phyloP scores from a whole-genome alignment of 2,797 vertebrate genomes.

The Hippocampus kuda region DNA sequence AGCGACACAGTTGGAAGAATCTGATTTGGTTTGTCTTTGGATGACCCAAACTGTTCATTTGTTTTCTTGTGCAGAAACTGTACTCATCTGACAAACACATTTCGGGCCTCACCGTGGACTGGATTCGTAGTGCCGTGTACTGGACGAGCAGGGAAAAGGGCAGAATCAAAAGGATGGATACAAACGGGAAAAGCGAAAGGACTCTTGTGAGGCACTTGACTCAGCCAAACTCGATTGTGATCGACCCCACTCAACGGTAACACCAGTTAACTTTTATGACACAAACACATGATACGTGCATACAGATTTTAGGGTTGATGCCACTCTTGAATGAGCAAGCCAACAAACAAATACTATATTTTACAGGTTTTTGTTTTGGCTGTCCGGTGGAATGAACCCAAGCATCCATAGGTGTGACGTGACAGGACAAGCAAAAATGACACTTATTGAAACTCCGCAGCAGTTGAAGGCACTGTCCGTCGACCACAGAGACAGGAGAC shows the following conservation, averaged over 20 bases:
- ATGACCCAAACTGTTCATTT: not conserved
- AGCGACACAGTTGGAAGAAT: not conserved
- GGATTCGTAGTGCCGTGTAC: slow-evolving; percentile 74
- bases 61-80: slow-evolving; percentile 66
- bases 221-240: slow-evolving; percentile 65
- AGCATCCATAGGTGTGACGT: slow-evolving; percentile 69
- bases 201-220: slow-evolving; percentile 69
- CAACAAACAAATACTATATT: slow-evolving; percentile 6
- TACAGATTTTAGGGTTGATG: too few relatives aligned
- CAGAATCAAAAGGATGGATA: slow-evolving; percentile 72
- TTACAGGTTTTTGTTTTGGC: slow-evolving; percentile 83
- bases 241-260: slow-evolving; percentile 82
- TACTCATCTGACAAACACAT: slow-evolving; percentile 72
- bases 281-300: not conserved
- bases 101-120: slow-evolving; percentile 83
- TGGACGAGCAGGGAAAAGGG: slow-evolving; percentile 78
- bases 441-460: slow-evolving; percentile 61
- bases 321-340: too few relatives aligned
- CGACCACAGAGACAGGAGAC: slow-evolving; percentile 64
- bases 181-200: slow-evolving; percentile 69
- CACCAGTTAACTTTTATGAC: not conserved
- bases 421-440: slow-evolving; percentile 46
- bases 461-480: slow-evolving; percentile 64
- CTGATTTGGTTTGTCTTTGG: not conserved
- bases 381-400: slow-evolving; percentile 63